phyloP scores from a whole-genome alignment of 2,797 vertebrate species.

The Myotis daubentonii region DNA sequence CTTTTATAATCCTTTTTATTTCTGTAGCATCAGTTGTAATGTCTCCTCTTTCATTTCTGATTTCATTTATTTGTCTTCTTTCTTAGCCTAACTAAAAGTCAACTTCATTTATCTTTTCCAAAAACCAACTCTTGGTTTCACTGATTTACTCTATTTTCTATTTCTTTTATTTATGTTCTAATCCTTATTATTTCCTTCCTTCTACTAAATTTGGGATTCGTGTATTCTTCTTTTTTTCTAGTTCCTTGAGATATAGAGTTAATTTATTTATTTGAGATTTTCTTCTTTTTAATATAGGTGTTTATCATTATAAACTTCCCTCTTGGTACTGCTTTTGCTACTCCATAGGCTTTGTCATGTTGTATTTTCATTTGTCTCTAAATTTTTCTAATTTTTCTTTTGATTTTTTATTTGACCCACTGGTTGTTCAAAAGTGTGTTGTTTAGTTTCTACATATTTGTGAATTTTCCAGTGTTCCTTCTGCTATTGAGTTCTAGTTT shows the following conservation, averaged over 20 bases:
- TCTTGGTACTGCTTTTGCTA: background rate
- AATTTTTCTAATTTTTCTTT: background rate
- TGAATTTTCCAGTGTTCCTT: background rate
- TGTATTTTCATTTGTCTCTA: background rate
- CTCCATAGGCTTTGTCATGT: background rate
- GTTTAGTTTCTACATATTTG: constrained; percentile 1
- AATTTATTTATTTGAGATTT: background rate
- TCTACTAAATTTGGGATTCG: background rate
- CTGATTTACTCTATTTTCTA: background rate
- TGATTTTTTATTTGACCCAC: background rate
- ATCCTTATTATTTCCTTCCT: background rate
- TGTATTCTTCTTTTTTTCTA: background rate
- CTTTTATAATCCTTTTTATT: background rate
- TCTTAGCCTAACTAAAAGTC: background rate
- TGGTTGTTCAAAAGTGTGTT: background rate
- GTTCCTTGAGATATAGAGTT: background rate
- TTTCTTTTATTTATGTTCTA: background rate
- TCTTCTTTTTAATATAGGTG: background rate
- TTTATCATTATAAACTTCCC: background rate
- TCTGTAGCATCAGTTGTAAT: background rate
- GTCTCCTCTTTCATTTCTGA: background rate
- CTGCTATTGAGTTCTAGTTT: constrained; percentile 27
- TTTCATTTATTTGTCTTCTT: background rate
- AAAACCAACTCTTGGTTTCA: background rate
- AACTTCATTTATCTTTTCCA: background rate